phyloP scores from a whole-genome alignment of 2,113 vertebrate genomes.

The Chloropsis hardwickii region DNA sequence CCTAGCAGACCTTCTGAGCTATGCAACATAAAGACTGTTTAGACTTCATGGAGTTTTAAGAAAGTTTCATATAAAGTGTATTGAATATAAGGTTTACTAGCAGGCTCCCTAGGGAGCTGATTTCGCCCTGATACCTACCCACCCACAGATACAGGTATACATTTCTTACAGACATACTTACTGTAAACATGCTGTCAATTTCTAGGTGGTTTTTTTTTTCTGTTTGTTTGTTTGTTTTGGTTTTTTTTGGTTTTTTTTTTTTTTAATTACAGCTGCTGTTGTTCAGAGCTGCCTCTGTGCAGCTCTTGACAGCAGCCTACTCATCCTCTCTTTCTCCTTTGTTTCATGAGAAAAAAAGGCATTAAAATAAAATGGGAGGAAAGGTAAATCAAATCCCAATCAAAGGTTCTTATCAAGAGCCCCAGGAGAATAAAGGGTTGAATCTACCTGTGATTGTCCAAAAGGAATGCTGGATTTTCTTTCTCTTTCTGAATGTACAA shows the following conservation, averaged over 20 bases:
- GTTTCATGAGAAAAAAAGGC: neutral
- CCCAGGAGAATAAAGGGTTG: neutral
- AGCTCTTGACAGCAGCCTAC: neutral
- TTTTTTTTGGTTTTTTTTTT: neutral
- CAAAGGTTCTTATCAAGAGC: neutral
- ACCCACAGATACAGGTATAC: neutral
- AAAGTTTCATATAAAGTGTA: neutral
- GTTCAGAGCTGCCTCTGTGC: neutral
- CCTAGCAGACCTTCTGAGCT: neutral
- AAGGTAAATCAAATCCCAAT: neutral
- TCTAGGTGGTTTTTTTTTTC: neutral
- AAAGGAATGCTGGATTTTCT: neutral
- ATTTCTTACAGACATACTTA: neutral
- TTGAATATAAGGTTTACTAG: neutral
- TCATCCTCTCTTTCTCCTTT: neutral
- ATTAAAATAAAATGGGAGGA: neutral
- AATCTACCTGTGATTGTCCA: neutral
- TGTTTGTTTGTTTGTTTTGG: too few relatives aligned
- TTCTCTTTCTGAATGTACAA: neutral
- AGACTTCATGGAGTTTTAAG: neutral
- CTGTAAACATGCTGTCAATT: neutral
- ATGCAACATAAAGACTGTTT: neutral
- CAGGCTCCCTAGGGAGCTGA: neutral
- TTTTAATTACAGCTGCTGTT: neutral
- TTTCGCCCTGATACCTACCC: neutral